A percentile compares a stretch with the other conserved stretches of the same genome.
Conservation (phyloP, 2,888 invertebrate genomes). For the Meteorus colon region DNA sequence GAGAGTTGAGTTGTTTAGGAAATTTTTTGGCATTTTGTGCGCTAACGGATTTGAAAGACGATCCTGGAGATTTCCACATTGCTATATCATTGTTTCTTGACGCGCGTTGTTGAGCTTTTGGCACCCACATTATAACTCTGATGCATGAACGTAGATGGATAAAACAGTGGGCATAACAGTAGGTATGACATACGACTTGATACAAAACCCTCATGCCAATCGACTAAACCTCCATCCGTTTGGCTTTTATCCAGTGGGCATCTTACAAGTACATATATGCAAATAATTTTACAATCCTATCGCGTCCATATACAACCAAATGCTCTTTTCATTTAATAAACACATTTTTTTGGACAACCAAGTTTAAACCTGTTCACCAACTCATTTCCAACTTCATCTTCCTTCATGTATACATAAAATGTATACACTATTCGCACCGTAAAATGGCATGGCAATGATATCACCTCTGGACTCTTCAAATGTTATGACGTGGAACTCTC, state of each 20-base stretch:
- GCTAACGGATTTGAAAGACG: slow-evolving; percentile 55
- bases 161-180: too few relatives aligned
- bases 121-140: slow-evolving; percentile 49
- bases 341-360: too few relatives aligned
- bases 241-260: slow-evolving; percentile 66
- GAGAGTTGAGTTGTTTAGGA: slow-evolving; percentile 44
- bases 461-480: slow-evolving; percentile 66
- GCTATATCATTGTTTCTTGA: slow-evolving; percentile 39
- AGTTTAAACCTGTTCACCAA: too few relatives aligned
- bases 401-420: slow-evolving; percentile 57
- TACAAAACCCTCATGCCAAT: neutral
- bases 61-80: slow-evolving; percentile 56
- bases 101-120: slow-evolving; percentile 63
- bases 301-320: neutral
- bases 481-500: slow-evolving; percentile 72
- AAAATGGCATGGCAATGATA: slow-evolving; percentile 56
- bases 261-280: slow-evolving; percentile 62
- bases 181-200: slow-evolving; percentile 21
- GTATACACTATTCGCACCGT: slow-evolving; percentile 41
- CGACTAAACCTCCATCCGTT: slow-evolving; percentile 51
- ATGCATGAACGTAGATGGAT: slow-evolving; percentile 41
- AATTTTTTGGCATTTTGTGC: slow-evolving; percentile 55
- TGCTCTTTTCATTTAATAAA: too few relatives aligned
- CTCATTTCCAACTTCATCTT: too few relatives aligned
- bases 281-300: slow-evolving; percentile 36